Percentiles rank a stretch among this genome's conserved stretches.
phyloP scores from a whole-genome alignment of 2,113 vertebrate genomes.

The Galemys pyrenaicus region DNA sequence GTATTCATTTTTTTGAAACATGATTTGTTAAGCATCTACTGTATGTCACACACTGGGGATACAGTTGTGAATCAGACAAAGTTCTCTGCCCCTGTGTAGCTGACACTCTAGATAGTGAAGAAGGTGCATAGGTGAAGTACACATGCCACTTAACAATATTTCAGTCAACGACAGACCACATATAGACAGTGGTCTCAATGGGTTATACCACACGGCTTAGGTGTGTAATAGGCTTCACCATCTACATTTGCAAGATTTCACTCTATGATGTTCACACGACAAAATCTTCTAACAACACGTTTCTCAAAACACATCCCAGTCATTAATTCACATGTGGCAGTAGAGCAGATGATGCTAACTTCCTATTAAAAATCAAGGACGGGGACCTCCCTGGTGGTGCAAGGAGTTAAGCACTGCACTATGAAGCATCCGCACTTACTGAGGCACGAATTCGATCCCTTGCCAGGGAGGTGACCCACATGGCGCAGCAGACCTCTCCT shows the following conservation, averaged over 20 bases:
- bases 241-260: not conserved
- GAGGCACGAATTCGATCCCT: too few relatives aligned
- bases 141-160: not conserved
- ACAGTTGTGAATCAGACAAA: constrained; percentile 5
- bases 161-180: not conserved
- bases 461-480: too few relatives aligned
- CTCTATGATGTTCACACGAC: not conserved
- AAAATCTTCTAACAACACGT: not conserved
- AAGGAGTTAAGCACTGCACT: too few relatives aligned
- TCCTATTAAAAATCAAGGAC: constrained; percentile 33
- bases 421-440: too few relatives aligned
- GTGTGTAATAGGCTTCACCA: not conserved
- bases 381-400: not conserved
- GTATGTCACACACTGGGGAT: not conserved
- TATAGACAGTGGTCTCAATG: not conserved
- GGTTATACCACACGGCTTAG: not conserved
- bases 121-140: not conserved
- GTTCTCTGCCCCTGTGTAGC: not conserved
- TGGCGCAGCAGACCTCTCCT: too few relatives aligned
- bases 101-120: constrained; percentile 40
- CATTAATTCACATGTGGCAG: not conserved
- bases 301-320: not conserved
- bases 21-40: constrained; percentile 21
- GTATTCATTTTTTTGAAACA: constrained; percentile 37
- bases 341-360: not conserved